A percentile compares a stretch with the other conserved stretches of the same genome.
These are phyloP conservation scores for Hippolais icterina DNA, from an alignment of 2,113 vertebrate species.

Conservation along the genomic window DNA sequence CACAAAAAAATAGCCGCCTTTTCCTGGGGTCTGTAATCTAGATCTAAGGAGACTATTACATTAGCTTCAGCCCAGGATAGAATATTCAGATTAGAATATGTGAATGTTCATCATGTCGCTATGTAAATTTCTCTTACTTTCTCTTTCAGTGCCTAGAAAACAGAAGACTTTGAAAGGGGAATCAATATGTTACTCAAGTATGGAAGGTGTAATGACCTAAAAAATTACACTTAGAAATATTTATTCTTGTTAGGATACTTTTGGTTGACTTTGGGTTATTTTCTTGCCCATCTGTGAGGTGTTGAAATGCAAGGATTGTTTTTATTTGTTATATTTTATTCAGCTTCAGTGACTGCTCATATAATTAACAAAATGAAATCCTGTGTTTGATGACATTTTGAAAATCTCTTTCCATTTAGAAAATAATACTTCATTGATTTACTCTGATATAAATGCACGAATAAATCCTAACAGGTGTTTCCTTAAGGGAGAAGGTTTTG, in stretches of 20 bases:
- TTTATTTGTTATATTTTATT: background rate
- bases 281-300: background rate
- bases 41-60: background rate
- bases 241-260: background rate
- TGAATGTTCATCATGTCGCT: background rate
- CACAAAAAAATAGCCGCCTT: background rate
- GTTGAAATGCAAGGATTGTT: background rate
- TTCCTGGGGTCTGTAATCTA: background rate
- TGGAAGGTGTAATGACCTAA: background rate
- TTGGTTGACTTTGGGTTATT: background rate
- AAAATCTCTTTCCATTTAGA: background rate
- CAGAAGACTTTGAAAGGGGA: background rate
- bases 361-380: background rate
- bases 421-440: background rate
- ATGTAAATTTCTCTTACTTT: background rate
- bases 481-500: background rate
- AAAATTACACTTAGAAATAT: background rate
- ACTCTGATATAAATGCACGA: background rate
- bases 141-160: background rate
- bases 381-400: background rate
- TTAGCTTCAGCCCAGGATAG: background rate
- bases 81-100: background rate
- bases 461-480: background rate
- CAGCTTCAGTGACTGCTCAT: background rate
- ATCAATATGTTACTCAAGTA: background rate